Conservation (phyloP, 2,797 vertebrate genomes). For the Pangasius sanitwongsei region DNA sequence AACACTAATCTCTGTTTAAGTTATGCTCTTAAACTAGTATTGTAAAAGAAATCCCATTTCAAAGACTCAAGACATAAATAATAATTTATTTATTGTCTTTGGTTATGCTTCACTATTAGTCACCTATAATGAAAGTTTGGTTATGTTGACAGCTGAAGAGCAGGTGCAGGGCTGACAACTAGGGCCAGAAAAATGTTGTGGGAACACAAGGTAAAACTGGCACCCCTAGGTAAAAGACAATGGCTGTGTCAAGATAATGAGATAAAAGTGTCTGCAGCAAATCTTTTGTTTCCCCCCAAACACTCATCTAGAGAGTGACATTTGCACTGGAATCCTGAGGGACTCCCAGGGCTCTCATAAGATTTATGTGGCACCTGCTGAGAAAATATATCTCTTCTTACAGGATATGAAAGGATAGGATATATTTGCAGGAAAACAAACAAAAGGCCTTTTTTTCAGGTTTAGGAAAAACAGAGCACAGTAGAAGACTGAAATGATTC, state of each 20-base stretch:
- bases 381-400: constrained; percentile 13
- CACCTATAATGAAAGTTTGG: not conserved
- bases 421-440: constrained; percentile 22
- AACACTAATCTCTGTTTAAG: not conserved
- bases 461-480: not conserved
- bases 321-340: not conserved
- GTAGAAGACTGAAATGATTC: not conserved
- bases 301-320: not conserved
- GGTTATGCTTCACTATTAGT: not conserved
- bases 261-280: constrained; percentile 28
- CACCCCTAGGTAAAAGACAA: constrained; percentile 28
- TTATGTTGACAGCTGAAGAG: constrained; percentile 22
- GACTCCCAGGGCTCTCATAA: not conserved
- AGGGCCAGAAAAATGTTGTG: constrained; percentile 33
- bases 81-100: not conserved
- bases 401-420: constrained; percentile 6
- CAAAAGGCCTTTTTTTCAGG: not conserved
- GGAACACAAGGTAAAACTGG: constrained; percentile 25
- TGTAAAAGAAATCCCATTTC: not conserved
- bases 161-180: constrained; percentile 21
- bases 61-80: not conserved
- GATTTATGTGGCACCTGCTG: constrained; percentile 7
- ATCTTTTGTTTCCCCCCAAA: not conserved
- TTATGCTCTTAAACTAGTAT: not conserved
- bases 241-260: constrained; percentile 17